phyloP scores from a whole-genome alignment of 2,888 invertebrate species.

The Ormia ochracea region DNA sequence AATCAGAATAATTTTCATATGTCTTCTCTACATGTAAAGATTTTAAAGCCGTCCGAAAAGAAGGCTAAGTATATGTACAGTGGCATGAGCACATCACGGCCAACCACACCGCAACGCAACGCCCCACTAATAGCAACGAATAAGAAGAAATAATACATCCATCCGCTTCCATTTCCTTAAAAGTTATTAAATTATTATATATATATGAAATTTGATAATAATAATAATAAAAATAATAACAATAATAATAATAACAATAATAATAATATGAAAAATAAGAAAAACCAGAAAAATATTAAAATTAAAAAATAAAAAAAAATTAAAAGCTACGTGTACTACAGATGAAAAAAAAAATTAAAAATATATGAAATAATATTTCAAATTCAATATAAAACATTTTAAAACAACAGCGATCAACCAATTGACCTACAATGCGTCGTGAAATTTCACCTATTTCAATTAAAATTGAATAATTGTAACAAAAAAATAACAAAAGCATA shows the following conservation, averaged over 20 bases:
- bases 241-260: slow-evolving; percentile 60
- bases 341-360: slow-evolving; percentile 27
- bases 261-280: slow-evolving; percentile 61
- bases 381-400: slow-evolving; percentile 23
- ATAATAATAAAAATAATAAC: slow-evolving; percentile 59
- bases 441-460: slow-evolving; percentile 43
- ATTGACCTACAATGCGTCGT: background rate
- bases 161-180: slow-evolving; percentile 77
- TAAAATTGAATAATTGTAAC: background rate
- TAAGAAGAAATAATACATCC: slow-evolving; percentile 77
- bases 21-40: slow-evolving; percentile 79
- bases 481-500: slow-evolving; percentile 19
- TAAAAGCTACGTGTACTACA: slow-evolving; percentile 58
- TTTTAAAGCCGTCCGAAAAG: slow-evolving; percentile 99
- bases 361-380: slow-evolving; percentile 17
- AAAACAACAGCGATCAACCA: slow-evolving; percentile 30
- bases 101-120: slow-evolving; percentile 90
- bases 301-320: slow-evolving; percentile 39
- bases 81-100: slow-evolving; percentile 90
- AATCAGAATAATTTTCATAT: background rate
- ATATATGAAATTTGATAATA: slow-evolving; percentile 66
- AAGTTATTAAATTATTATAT: slow-evolving; percentile 71
- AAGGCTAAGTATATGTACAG: slow-evolving; percentile 99
- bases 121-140: slow-evolving; percentile 78
- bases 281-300: slow-evolving; percentile 43